phyloP scores from a whole-genome alignment of 1,140 invertebrate genomes.

The Heterodera carotae region DNA sequence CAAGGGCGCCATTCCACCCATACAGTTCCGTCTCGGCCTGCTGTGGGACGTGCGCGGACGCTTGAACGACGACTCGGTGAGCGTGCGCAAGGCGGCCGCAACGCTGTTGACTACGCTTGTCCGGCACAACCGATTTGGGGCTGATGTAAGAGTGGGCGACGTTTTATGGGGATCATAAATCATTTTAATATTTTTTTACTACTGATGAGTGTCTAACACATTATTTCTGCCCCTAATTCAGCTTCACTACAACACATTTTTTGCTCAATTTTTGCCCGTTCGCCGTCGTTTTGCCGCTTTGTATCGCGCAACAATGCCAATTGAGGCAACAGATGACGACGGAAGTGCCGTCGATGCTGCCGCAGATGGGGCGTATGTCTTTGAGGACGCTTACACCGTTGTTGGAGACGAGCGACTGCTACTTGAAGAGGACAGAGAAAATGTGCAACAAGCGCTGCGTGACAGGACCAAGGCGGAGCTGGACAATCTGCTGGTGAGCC shows the following conservation, averaged over 20 bases:
- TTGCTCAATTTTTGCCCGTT: background rate
- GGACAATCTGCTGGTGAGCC: slow-evolving; percentile 15
- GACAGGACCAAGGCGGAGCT: background rate
- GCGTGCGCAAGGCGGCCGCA: slow-evolving; percentile 29
- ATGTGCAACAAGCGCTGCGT: slow-evolving; percentile 14
- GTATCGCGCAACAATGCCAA: background rate
- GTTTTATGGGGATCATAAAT: no score
- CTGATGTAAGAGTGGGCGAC: slow-evolving; percentile 15
- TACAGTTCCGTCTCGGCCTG: slow-evolving; percentile 20
- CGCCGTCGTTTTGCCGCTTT: background rate
- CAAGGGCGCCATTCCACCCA: slow-evolving; percentile 11
- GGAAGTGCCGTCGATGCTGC: slow-evolving; percentile 1
- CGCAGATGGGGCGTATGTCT: background rate
- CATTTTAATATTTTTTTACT: no score
- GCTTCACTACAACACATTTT: background rate
- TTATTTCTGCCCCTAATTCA: background rate
- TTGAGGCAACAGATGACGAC: background rate
- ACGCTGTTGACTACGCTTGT: slow-evolving; percentile 14
- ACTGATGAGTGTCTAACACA: no score
- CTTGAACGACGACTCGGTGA: slow-evolving; percentile 34
- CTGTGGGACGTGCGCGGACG: slow-evolving; percentile 15
- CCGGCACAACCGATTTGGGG: slow-evolving; percentile 17
- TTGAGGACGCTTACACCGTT: background rate
- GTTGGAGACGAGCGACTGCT: slow-evolving; percentile 16
- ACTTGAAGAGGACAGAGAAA: slow-evolving; percentile 35